Evolutionary conservation across 1,140 invertebrate genomes (phyloP).

Genomic region (Drosophila kurseongensis): DNA sequence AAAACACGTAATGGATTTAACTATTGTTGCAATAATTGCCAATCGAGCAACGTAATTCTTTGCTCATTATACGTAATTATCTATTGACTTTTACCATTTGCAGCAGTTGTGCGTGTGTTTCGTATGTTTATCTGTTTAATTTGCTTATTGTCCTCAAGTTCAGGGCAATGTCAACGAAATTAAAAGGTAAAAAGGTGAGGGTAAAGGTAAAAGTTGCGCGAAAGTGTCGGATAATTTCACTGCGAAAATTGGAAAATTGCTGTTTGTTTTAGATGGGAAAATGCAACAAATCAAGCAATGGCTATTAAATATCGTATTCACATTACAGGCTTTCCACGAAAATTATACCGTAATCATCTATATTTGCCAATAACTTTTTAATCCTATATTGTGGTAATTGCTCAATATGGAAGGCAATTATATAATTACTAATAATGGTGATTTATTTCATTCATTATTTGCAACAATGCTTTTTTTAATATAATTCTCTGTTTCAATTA

Average conservation of each 20-base stretch:
- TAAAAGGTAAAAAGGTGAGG: constrained; percentile 9
- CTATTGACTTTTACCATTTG: constrained; percentile 42
- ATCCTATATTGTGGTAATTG: background rate
- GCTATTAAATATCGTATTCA: constrained; percentile 7
- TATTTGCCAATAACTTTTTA: background rate
- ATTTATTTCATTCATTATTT: background rate
- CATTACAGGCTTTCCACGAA: constrained; percentile 7
- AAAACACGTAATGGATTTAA: constrained; percentile 22
- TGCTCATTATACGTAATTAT: constrained; percentile 42
- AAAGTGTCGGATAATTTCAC: constrained; percentile 1
- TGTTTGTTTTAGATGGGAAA: constrained; percentile 2
- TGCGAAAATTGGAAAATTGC: constrained; percentile 17
- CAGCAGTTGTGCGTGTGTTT: constrained; percentile 7
- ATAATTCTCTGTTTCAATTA: too few relatives aligned
- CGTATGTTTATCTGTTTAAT: constrained; percentile 3
- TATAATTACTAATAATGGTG: too few relatives aligned
- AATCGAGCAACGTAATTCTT: constrained; percentile 46
- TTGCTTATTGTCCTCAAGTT: constrained; percentile 42
- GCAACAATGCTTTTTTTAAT: too few relatives aligned
- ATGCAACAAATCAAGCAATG: background rate
- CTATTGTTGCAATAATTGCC: constrained; percentile 48
- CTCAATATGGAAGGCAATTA: too few relatives aligned
- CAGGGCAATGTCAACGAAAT: constrained; percentile 39
- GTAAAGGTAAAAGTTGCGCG: constrained; percentile 5
- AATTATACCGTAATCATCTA: background rate